These are phyloP conservation scores for Pollachius pollachius DNA, from an alignment of 2,113 vertebrate species.

Conservation along the genomic window DNA sequence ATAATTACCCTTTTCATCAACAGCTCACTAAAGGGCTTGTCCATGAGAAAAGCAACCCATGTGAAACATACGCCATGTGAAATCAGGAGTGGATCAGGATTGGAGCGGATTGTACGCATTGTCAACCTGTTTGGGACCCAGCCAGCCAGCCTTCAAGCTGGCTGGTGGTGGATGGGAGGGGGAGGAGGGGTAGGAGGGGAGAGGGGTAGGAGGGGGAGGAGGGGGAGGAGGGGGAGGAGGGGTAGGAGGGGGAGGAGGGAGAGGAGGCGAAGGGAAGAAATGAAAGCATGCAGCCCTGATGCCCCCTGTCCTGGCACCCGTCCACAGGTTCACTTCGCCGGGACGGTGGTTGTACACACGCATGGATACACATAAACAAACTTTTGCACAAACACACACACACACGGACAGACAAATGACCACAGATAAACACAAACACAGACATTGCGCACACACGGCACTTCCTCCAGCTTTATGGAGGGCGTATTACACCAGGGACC, in stretches of 20 bases:
- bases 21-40: no score
- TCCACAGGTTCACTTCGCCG: constrained; percentile 55
- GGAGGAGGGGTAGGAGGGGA: no score
- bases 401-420: neutral
- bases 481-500: constrained; percentile 57
- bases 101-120: no score
- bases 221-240: no score
- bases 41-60: neutral
- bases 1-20: no score
- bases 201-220: no score
- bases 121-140: no score
- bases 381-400: constrained; percentile 20
- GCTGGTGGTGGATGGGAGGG: no score
- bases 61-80: no score
- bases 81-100: no score
- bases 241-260: no score
- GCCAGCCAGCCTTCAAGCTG: no score
- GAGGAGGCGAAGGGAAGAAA: neutral
- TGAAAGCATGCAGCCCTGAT: constrained; percentile 41
- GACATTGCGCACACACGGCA: neutral
- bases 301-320: constrained; percentile 52
- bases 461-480: constrained; percentile 52
- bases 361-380: constrained; percentile 23
- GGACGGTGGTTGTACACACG: constrained; percentile 47
- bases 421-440: constrained; percentile 28